phyloP scores from a whole-genome alignment of 2,888 invertebrate species.

The Tanytarsus gracilentus region DNA sequence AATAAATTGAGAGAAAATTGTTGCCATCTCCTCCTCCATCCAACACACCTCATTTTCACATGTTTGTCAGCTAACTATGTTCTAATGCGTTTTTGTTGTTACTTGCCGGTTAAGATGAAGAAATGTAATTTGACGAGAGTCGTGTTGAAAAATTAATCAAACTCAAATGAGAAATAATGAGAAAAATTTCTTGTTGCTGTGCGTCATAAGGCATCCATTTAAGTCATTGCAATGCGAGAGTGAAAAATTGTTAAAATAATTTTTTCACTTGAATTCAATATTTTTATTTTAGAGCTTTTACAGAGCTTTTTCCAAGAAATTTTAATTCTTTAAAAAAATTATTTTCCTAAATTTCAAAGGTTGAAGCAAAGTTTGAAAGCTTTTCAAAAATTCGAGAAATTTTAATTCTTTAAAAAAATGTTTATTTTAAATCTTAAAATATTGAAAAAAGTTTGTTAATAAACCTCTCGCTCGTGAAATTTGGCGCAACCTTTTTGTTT shows the following conservation, averaged over 20 bases:
- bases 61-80: background rate
- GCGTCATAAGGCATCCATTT: too few relatives aligned
- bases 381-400: too few relatives aligned
- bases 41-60: background rate
- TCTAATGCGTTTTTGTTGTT: background rate
- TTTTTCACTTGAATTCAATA: too few relatives aligned
- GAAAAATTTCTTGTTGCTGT: too few relatives aligned
- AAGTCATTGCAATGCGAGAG: too few relatives aligned
- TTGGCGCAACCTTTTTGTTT: background rate
- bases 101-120: background rate
- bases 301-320: too few relatives aligned
- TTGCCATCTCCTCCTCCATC: background rate
- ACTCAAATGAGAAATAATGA: background rate
- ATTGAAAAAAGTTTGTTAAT: constrained; percentile 25
- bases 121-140: too few relatives aligned
- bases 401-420: background rate
- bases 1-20: background rate
- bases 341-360: too few relatives aligned
- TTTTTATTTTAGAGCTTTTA: too few relatives aligned
- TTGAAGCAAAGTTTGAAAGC: too few relatives aligned
- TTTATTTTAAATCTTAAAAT: background rate
- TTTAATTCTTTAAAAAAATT: too few relatives aligned
- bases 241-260: too few relatives aligned
- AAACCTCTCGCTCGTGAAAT: background rate
- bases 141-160: background rate